Percentiles rank a stretch among this genome's conserved stretches.
Evolutionary conservation across 2,113 vertebrate genomes (phyloP).

Genomic region (Archocentrus centrarchus): DNA sequence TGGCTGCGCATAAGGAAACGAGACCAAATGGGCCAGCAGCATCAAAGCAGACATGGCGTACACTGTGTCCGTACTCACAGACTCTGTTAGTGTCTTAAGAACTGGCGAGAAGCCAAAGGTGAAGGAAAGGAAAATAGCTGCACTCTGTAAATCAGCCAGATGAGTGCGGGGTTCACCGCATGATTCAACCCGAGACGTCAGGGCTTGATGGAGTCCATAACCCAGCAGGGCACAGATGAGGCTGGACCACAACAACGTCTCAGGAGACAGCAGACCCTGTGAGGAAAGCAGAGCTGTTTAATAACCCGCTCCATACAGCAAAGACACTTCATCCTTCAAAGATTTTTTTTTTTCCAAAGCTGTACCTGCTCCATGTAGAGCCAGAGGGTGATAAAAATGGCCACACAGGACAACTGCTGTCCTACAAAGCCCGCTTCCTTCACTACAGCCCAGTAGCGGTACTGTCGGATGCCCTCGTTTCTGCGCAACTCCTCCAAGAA

Average conservation of each 20-base stretch:
- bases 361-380: constrained; percentile 92
- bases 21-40: constrained; percentile 94
- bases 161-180: constrained; percentile 78
- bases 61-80: constrained; percentile 96
- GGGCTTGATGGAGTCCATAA: constrained; percentile 86
- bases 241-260: constrained; percentile 82
- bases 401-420: constrained; percentile 94
- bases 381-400: constrained; percentile 92
- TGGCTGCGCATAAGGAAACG: constrained; percentile 91
- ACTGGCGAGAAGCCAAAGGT: constrained; percentile 95
- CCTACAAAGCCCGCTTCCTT: constrained; percentile 90
- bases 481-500: constrained; percentile 93
- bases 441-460: constrained; percentile 90
- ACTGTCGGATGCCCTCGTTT: constrained; percentile 89
- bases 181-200: constrained; percentile 74
- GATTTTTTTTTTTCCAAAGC: not conserved
- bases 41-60: constrained; percentile 95
- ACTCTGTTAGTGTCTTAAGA: constrained; percentile 95
- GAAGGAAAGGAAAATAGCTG: constrained; percentile 90
- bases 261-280: constrained; percentile 82
- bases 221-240: constrained; percentile 85
- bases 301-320: not conserved
- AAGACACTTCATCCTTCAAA: not conserved
- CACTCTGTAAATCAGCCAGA: constrained; percentile 91
- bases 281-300: not conserved